Evolutionary conservation across 2,113 vertebrate genomes (phyloP).

Genomic region (Laticauda colubrina): DNA sequence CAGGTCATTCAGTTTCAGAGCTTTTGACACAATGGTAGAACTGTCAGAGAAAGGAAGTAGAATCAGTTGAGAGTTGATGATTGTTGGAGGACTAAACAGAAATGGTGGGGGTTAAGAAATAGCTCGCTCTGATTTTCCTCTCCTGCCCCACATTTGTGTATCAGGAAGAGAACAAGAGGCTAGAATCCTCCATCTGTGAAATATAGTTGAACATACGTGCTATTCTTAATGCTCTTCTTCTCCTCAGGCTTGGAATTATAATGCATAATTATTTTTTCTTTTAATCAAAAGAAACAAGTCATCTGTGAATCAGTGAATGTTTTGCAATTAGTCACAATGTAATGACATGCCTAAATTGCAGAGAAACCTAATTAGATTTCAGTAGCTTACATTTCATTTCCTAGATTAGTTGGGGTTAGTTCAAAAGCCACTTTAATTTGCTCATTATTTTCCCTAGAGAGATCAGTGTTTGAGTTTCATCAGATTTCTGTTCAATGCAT

Average conservation of each 20-base stretch:
- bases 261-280: background rate
- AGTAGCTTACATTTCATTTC: background rate
- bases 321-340: constrained; percentile 36
- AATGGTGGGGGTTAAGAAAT: accelerated
- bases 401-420: background rate
- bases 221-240: background rate
- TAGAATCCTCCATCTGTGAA: background rate
- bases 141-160: accelerated
- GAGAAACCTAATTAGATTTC: constrained; percentile 22
- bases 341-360: constrained; percentile 5
- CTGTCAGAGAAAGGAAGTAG: accelerated
- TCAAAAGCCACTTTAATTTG: constrained; percentile 18
- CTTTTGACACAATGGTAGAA: background rate
- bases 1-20: accelerated
- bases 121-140: background rate
- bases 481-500: background rate
- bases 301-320: constrained; percentile 1
- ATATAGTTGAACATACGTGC: accelerated
- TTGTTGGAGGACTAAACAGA: accelerated
- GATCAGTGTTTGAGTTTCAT: constrained; percentile 22
- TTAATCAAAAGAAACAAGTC: constrained; percentile 36
- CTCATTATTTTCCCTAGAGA: background rate
- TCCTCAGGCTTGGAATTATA: constrained; percentile 15
- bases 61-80: accelerated
- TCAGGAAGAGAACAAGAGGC: accelerated